Conservation (phyloP, 2,113 vertebrate genomes). For the Trachemys scripta region DNA sequence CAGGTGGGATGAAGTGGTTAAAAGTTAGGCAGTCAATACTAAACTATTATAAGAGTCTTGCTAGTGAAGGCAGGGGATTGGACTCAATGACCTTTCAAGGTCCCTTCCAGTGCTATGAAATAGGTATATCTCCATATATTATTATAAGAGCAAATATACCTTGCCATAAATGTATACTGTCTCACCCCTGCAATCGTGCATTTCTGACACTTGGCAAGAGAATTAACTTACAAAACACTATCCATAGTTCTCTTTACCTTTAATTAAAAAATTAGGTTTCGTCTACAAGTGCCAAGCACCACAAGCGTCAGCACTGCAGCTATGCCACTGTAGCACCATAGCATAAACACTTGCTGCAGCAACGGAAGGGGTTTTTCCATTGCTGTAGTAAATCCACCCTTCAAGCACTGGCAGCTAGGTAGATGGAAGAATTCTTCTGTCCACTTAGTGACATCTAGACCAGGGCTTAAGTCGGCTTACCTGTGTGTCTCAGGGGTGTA, state of each 20-base stretch:
- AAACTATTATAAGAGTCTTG: neutral
- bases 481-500: too few species aligned
- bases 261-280: constrained; percentile 43
- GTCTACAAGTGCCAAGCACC: neutral
- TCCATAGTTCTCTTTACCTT: neutral
- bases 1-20: neutral
- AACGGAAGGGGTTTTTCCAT: too few species aligned
- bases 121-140: too few species aligned
- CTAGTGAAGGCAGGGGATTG: too few species aligned
- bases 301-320: too few species aligned
- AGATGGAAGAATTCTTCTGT: too few species aligned
- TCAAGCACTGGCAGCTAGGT: too few species aligned
- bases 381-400: too few species aligned
- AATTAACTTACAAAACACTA: neutral
- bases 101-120: too few species aligned
- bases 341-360: neutral
- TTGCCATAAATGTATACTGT: neutral
- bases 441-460: too few species aligned
- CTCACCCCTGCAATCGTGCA: neutral
- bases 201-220: neutral
- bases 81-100: too few species aligned
- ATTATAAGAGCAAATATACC: rapidly evolving
- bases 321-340: neutral
- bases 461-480: too few species aligned
- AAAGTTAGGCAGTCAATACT: neutral